A percentile compares a stretch with the other conserved stretches of the same genome.
Evolutionary conservation across 2,888 invertebrate species (phyloP).

Genomic region (Rhagium mordax): DNA sequence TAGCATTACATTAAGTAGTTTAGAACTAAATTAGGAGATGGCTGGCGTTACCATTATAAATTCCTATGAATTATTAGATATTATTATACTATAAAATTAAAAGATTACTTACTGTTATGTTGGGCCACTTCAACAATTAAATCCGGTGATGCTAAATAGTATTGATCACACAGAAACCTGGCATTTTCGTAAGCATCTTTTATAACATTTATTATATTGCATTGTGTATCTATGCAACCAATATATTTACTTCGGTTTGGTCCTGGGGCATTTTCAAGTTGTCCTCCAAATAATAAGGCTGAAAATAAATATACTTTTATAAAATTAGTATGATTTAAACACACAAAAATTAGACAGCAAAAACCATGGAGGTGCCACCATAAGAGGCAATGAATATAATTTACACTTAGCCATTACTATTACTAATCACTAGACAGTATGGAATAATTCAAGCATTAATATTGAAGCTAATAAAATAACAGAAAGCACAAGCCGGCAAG

Average conservation of each 20-base stretch:
- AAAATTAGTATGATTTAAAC: constrained; percentile 49
- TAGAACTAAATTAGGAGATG: no score
- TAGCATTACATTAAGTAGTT: no score
- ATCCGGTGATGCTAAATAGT: constrained; percentile 95
- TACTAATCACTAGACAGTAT: no score
- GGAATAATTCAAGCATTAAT: no score
- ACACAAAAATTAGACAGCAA: constrained; percentile 18
- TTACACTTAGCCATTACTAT: no score
- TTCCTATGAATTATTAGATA: no score
- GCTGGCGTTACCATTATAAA: no score
- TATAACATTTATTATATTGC: constrained; percentile 92
- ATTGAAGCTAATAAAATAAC: no score
- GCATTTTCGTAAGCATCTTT: constrained; percentile 98
- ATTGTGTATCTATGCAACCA: constrained; percentile 97
- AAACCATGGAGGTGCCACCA: neutral
- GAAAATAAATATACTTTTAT: constrained; percentile 62
- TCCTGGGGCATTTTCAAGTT: constrained; percentile 71
- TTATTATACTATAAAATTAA: no score
- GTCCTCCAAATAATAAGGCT: constrained; percentile 89
- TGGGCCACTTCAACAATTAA: constrained; percentile 80
- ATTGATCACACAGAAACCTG: constrained; percentile 97
- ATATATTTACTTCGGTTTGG: constrained; percentile 84
- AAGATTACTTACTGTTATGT: constrained; percentile 77
- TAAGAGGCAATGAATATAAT: no score
- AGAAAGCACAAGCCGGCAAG: no score